Percentiles rank a stretch among this genome's conserved stretches.
Evolutionary conservation across 64 coral and sea anemone genomes (phyloP).

Genomic region (Montipora cactus): DNA sequence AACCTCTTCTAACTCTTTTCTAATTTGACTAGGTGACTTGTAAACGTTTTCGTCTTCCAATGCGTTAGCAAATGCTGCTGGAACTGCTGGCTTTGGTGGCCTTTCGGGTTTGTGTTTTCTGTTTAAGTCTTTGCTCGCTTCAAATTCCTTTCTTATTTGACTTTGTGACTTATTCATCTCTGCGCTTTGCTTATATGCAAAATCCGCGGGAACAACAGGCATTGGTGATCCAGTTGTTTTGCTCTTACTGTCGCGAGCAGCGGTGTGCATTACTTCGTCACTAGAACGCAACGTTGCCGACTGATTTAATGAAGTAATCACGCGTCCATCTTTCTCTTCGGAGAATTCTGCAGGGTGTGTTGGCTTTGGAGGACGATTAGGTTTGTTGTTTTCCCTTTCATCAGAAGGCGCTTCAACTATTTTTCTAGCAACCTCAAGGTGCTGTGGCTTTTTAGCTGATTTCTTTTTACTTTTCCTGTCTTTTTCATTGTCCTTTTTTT

Average conservation of each 20-base stretch:
- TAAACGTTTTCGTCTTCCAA: neutral
- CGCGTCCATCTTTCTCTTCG: neutral
- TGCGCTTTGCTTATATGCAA: neutral
- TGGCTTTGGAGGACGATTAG: neutral
- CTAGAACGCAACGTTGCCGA: neutral
- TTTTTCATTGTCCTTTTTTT: neutral
- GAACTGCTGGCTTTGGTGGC: neutral
- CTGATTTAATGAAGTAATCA: neutral
- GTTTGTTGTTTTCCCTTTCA: neutral
- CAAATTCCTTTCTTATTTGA: neutral
- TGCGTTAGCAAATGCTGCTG: neutral
- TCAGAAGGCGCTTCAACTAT: neutral
- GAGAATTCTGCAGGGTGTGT: neutral
- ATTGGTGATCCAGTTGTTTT: neutral
- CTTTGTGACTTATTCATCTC: neutral
- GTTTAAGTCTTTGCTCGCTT: neutral
- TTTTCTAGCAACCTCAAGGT: neutral
- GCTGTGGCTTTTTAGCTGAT: neutral
- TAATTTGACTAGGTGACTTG: constrained; percentile 42
- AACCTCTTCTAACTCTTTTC: constrained; percentile 34
- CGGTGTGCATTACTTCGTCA: neutral
- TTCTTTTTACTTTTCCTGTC: neutral
- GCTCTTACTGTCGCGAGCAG: neutral
- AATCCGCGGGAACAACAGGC: neutral
- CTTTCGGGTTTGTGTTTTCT: neutral